A percentile compares a stretch with the other conserved stretches of the same genome.
phyloP scores from a whole-genome alignment of 2,797 vertebrate genomes.

The Denticeps clupeoides region DNA sequence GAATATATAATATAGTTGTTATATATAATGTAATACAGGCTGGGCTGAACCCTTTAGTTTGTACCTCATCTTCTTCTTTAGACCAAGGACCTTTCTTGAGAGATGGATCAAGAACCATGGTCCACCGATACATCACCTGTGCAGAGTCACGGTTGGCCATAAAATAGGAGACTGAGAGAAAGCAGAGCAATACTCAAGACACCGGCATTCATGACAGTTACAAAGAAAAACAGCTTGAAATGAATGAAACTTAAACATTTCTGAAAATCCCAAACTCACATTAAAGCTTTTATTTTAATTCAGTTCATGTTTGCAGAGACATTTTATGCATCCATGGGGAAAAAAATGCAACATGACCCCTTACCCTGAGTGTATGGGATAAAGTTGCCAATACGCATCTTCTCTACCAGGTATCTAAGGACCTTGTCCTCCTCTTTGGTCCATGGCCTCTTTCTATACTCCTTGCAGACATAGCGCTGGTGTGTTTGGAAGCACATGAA shows the following conservation, averaged over 20 bases:
- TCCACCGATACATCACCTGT: constrained; percentile 83
- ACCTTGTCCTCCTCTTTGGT: constrained; percentile 63
- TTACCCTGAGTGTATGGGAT: constrained; percentile 87
- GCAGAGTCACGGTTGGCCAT: constrained; percentile 77
- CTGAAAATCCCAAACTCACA: no score
- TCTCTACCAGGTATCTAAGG: constrained; percentile 70
- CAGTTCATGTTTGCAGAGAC: no score
- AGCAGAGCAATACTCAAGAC: background rate
- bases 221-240: background rate
- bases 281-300: no score
- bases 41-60: background rate
- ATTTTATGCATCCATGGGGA: no score
- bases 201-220: no score
- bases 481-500: constrained; percentile 90
- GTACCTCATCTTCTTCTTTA: constrained; percentile 69
- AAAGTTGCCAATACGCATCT: constrained; percentile 84
- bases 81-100: constrained; percentile 76
- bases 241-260: background rate
- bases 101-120: constrained; percentile 72
- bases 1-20: no score
- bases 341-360: constrained; percentile 12
- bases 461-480: constrained; percentile 64
- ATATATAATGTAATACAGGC: no score
- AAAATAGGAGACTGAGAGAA: constrained; percentile 77
- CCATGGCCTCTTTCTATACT: constrained; percentile 64